Evolutionary conservation across 2,888 invertebrate species (phyloP).

Genomic region (Synergus gifuensis): DNA sequence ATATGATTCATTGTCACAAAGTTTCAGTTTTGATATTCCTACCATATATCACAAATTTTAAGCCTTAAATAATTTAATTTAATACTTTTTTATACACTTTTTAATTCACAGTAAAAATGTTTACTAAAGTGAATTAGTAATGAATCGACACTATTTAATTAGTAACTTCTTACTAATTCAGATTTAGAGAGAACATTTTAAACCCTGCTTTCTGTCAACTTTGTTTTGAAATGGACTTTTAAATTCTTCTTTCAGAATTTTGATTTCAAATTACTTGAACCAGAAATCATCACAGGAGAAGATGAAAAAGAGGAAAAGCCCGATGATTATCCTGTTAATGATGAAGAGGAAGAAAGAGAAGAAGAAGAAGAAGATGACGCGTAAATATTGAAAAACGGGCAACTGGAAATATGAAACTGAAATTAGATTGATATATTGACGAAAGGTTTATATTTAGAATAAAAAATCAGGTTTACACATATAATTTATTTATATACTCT

Average conservation of each 20-base stretch:
- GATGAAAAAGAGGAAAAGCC: neutral
- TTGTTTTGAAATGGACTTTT: neutral
- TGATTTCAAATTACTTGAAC: neutral
- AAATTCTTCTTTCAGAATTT: neutral
- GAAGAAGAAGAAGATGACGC: neutral
- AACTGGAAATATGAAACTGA: neutral
- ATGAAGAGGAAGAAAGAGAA: neutral
- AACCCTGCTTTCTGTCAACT: too few relatives aligned
- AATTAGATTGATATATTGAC: neutral
- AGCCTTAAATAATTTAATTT: too few relatives aligned
- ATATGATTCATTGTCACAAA: too few relatives aligned
- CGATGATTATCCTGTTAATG: neutral
- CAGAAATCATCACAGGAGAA: neutral
- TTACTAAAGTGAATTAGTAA: too few relatives aligned
- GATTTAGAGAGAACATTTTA: too few relatives aligned
- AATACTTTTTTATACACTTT: too few relatives aligned
- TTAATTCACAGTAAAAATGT: too few relatives aligned
- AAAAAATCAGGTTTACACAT: neutral
- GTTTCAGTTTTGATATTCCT: too few relatives aligned
- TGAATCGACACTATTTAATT: too few relatives aligned
- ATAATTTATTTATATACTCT: constrained; percentile 27
- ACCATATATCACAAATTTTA: too few relatives aligned
- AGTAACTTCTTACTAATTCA: too few relatives aligned
- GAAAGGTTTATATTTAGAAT: neutral
- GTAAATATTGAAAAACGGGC: neutral